phyloP scores from a whole-genome alignment of 37 sponge, comb jelly and placozoan species.

The Beroe forskalii region DNA sequence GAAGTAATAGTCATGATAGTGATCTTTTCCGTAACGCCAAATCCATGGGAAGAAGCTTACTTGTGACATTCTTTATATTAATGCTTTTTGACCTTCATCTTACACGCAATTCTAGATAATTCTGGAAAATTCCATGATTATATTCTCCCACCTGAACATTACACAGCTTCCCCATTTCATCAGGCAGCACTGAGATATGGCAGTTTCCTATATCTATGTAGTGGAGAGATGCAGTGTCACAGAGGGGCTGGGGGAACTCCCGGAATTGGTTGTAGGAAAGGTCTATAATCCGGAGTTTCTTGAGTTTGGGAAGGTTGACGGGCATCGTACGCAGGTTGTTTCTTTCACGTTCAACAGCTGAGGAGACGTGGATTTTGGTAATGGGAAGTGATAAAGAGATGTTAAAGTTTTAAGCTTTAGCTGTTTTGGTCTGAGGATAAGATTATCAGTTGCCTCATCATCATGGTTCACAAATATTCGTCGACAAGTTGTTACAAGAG shows the following conservation, averaged over 20 bases:
- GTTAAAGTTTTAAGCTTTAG: no score
- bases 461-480: no score
- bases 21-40: no score
- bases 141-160: constrained; percentile 7
- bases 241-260: constrained; percentile 33
- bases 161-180: constrained; percentile 15
- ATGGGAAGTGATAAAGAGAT: not conserved
- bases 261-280: constrained; percentile 28
- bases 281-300: not conserved
- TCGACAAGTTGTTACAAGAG: no score
- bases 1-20: no score
- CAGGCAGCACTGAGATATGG: constrained; percentile 47
- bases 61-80: not conserved
- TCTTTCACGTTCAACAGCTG: constrained; percentile 17
- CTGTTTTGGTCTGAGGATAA: no score
- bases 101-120: not conserved
- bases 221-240: constrained; percentile 21
- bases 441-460: no score
- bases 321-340: constrained; percentile 26
- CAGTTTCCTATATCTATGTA: constrained; percentile 39
- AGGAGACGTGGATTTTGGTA: not conserved
- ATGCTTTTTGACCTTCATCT: not conserved
- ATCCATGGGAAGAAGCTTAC: no score
- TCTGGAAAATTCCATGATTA: not conserved
- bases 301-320: not conserved